Percentiles rank a stretch among this genome's conserved stretches.
phyloP scores from a whole-genome alignment of 2,888 invertebrate genomes.

The Limnephilus marmoratus region DNA sequence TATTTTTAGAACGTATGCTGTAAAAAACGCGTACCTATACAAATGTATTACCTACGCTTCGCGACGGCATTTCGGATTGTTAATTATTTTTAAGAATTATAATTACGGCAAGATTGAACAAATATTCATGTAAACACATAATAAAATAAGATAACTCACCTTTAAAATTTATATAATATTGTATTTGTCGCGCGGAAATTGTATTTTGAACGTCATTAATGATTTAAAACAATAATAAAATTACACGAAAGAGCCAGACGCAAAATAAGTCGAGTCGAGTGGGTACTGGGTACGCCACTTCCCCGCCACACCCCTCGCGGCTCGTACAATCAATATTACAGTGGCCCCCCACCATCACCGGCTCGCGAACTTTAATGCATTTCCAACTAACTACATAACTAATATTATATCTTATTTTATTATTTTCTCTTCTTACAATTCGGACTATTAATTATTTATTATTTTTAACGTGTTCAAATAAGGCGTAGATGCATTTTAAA shows the following conservation, averaged over 20 bases:
- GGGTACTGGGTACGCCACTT: conserved; percentile 79
- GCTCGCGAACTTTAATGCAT: conserved; percentile 59
- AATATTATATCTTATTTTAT: conserved; percentile 43
- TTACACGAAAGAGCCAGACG: conserved; percentile 80
- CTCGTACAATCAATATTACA: conserved; percentile 67
- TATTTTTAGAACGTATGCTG: conserved; percentile 79
- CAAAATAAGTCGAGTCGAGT: conserved; percentile 79
- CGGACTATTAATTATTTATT: background rate
- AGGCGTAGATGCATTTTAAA: conserved; percentile 2
- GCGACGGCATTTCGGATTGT: conserved; percentile 75
- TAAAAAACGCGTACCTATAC: conserved; percentile 79
- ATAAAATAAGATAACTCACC: conserved; percentile 56
- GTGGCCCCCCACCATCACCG: conserved; percentile 59
- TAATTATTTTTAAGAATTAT: conserved; percentile 60
- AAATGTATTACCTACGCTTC: conserved; percentile 78
- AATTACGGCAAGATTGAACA: conserved; percentile 53
- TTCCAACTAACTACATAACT: conserved; percentile 45
- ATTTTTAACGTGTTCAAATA: conserved; percentile 20
- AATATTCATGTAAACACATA: conserved; percentile 41
- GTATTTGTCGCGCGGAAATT: conserved; percentile 50
- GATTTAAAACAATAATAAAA: conserved; percentile 76
- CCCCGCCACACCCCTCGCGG: conserved; percentile 72
- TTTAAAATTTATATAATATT: conserved; percentile 48
- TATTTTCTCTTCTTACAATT: conserved; percentile 19
- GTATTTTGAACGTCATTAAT: conserved; percentile 57